Evolutionary conservation across 2,888 invertebrate species (phyloP), one percentile per base, ranked within the genome.

Genomic region (Sipunculus nudus): DNA sequence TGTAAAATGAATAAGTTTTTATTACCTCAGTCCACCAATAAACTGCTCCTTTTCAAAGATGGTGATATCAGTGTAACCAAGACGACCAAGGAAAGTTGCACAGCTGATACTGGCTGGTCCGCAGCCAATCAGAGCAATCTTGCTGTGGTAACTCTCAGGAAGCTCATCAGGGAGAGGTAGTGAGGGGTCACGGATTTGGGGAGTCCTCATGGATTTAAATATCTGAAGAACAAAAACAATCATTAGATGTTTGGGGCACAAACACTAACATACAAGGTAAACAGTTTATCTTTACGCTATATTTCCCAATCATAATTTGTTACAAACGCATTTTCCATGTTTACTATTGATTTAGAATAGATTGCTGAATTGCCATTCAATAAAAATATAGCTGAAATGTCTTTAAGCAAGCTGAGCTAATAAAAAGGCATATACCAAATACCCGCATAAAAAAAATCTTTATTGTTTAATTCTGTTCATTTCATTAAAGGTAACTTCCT

Each of bases 21-120:
- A 45, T 60, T 81, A 92, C 92, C 92, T 93, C 16, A 99, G 86
- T 2, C 99, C 98, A 10, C 99, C 99, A 48, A 94, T 84, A 79
- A 89, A 94, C 1, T 88, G 83, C 73, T 92, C 87, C 80, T 92
- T 95, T 83, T 99, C 99, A 83, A 92, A 98, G 65, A 99, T 91
- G 0, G 93, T 95, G 25, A 99, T 86, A 77, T 97, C 86, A 6
- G 89, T 88, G 80, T 99, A 99, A 0, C 99, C 99, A 19, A 99
- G 86, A 25, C 99, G 87, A 0, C 92, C 97, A 21, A 99, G 86
- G 85, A 94, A 99, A 19, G 97, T 96, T 1, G 96, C 97, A 78
- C 98, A 98, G 10, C 96, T 96, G 56, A 97, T 87, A 8, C 95
- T 94, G 3, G 98, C 96, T 0, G 99, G 98, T 0, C 99, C 99